phyloP scores from a whole-genome alignment of 2,113 vertebrate genomes.

The Galbula dea region DNA sequence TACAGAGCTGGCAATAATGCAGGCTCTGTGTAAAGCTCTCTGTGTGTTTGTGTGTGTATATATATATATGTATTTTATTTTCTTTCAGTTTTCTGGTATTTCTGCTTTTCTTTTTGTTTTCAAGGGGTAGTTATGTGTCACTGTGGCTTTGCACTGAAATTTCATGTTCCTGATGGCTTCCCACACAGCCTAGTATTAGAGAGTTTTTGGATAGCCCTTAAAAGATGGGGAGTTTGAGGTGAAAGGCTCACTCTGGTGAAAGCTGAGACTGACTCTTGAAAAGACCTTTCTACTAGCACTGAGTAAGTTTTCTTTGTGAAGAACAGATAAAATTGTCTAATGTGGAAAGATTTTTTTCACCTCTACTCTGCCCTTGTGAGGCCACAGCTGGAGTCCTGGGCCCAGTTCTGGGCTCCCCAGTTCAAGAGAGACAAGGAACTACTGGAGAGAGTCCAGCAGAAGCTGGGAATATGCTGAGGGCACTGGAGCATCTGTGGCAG shows the following conservation, averaged over 20 bases:
- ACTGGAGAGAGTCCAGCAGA: too few species aligned
- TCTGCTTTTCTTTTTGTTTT: not conserved
- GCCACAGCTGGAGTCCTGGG: too few species aligned
- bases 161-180: not conserved
- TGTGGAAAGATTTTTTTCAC: not conserved
- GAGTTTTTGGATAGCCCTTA: not conserved
- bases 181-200: not conserved
- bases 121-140: not conserved
- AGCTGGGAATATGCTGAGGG: too few species aligned
- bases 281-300: not conserved
- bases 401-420: too few species aligned
- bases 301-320: not conserved
- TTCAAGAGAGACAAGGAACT: too few species aligned
- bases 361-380: too few species aligned
- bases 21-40: not conserved
- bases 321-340: not conserved
- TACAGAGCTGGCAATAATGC: not conserved
- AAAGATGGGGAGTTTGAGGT: not conserved
- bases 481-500: too few species aligned
- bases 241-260: not conserved
- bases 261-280: not conserved
- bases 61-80: not conserved
- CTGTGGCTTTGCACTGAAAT: not conserved
- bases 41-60: too few species aligned
- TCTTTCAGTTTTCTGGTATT: not conserved